Evolutionary conservation across 2,888 invertebrate genomes (phyloP), one percentile per base, ranked within the genome.

Genomic region (Plusia festucae): DNA sequence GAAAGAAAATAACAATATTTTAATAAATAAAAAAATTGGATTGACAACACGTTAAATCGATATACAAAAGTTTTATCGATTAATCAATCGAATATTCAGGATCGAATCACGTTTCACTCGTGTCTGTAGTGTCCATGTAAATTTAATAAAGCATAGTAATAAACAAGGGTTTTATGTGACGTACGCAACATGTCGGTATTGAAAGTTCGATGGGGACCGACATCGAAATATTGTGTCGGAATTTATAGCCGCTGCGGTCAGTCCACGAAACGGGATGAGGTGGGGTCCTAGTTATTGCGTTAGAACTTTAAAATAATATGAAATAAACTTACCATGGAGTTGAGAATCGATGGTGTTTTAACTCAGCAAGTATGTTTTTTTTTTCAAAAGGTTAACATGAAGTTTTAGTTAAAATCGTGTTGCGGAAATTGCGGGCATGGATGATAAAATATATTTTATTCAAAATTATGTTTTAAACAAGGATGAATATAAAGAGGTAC

Each of bases 141-240:
- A 76, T 76, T 73, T 59, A 76, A 65, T 75, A 73, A 73, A 72
- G 68, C 70, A 59, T 51, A 56, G 72, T 70, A 70, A 70, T 78
- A 78, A 76, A 78, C 74, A 78, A 68, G 56, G 74, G 67, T 68
- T 76, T 73, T 74, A 78, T 70, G 76, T 76, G 65, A 72, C 67
- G 64, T 64, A 71, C 66, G 62, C 70, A 78, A 65, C 69, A 68
- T 76, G 73, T 76, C 58, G 54, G 57, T 65, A 65, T 76, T 68
- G 79, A 53, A 78, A 81, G 79, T 78, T 73, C 68, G 73, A 76
- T 74, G 69, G 76, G 69, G 79, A 65, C 76, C 69, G 83, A 83
- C 85, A 81, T 79, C 89, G 85, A 91, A 92, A 92, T 92, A 91
- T 91, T 90, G 90, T 90, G 87, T 87, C 85, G 82, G 81, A 89